A percentile compares a stretch with the other conserved stretches of the same genome.
Evolutionary conservation across 2,797 vertebrate genomes (phyloP).

Genomic region (Limosa lapponica): DNA sequence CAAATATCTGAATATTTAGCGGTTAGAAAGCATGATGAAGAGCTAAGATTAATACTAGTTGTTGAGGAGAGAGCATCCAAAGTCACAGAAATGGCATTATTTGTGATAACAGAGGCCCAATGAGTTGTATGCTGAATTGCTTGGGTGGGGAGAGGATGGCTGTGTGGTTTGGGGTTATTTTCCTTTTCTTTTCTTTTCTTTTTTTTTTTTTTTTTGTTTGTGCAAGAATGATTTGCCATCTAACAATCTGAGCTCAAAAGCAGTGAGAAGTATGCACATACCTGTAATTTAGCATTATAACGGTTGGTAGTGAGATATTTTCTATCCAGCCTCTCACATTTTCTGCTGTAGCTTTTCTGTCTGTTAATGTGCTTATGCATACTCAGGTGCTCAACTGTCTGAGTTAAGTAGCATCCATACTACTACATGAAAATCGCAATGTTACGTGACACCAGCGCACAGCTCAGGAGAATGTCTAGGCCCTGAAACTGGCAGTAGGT

Average conservation of each 20-base stretch:
- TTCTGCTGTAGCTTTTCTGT: background rate
- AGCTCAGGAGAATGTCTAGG: background rate
- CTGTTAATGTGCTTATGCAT: background rate
- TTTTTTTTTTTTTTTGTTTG: background rate
- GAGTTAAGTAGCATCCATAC: background rate
- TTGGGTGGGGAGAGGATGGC: background rate
- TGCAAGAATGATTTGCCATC: background rate
- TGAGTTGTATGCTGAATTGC: background rate
- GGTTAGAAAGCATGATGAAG: background rate
- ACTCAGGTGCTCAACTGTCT: background rate
- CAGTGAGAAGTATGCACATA: background rate
- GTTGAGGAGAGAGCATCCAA: background rate
- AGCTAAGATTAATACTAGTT: background rate
- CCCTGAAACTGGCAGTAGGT: background rate
- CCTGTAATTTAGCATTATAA: background rate
- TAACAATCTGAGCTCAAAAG: background rate
- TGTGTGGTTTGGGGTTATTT: rapidly evolving
- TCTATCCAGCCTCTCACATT: background rate
- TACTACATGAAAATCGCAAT: background rate
- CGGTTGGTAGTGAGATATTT: background rate
- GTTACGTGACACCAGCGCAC: background rate
- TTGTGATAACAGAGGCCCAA: background rate
- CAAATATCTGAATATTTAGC: background rate
- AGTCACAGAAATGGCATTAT: background rate
- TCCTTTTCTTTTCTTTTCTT: too few relatives aligned